phyloP scores from a whole-genome alignment of 2,888 invertebrate species.

The Xanthorhoe designata region DNA sequence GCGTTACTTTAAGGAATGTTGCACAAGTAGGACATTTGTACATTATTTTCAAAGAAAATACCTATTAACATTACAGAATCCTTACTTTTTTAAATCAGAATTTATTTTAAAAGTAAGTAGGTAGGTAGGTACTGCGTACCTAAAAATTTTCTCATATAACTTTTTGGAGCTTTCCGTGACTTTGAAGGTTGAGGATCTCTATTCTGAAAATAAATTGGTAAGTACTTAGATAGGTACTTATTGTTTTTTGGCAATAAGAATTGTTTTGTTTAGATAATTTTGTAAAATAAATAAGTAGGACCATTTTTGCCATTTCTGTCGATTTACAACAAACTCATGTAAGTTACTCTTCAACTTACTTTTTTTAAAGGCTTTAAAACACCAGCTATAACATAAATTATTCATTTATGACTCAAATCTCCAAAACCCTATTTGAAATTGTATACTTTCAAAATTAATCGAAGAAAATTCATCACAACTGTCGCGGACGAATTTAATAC shows the following conservation, averaged over 20 bases:
- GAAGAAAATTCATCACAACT: slow-evolving; percentile 29
- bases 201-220: too few relatives aligned
- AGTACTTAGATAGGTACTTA: too few relatives aligned
- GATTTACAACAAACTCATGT: too few relatives aligned
- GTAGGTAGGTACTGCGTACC: too few relatives aligned
- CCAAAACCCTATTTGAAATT: slow-evolving; percentile 5
- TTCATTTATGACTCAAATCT: background rate
- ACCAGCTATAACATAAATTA: background rate
- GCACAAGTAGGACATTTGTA: slow-evolving; percentile 2
- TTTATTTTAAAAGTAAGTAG: too few relatives aligned
- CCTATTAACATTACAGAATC: background rate
- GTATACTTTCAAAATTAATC: slow-evolving; percentile 17
- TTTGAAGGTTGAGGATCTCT: too few relatives aligned
- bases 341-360: background rate
- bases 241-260: too few relatives aligned
- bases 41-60: background rate
- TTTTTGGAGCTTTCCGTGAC: too few relatives aligned
- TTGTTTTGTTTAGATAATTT: too few relatives aligned
- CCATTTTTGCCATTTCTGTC: too few relatives aligned
- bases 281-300: too few relatives aligned
- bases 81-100: background rate
- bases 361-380: background rate
- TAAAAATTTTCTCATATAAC: too few relatives aligned
- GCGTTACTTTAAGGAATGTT: slow-evolving; percentile 19
- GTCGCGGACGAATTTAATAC: slow-evolving; percentile 25